Conservation (phyloP, 2,888 invertebrate species). For the Diachrysia chrysitis region DNA sequence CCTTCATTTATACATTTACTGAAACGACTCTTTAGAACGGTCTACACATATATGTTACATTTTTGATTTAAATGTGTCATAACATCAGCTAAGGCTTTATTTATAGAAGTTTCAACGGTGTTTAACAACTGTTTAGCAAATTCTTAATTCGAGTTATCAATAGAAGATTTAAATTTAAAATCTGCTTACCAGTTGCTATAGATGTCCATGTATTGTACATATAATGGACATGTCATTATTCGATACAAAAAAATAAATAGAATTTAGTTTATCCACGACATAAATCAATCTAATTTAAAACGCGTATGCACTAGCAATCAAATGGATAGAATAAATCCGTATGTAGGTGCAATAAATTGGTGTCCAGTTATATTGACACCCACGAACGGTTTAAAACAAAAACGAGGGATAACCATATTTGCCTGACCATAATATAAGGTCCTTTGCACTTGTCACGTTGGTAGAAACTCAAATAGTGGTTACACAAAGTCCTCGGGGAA, state of each 20-base stretch:
- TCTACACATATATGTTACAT: too few species aligned
- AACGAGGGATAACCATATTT: slow-evolving; percentile 81
- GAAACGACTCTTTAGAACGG: slow-evolving; percentile 56
- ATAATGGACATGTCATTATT: slow-evolving; percentile 38
- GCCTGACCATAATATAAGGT: slow-evolving; percentile 79
- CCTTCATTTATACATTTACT: slow-evolving; percentile 58
- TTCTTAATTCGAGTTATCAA: too few species aligned
- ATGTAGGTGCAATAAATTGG: slow-evolving; percentile 71
- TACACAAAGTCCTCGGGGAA: slow-evolving; percentile 76
- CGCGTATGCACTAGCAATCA: slow-evolving; percentile 57
- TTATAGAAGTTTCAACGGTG: too few species aligned
- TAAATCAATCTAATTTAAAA: slow-evolving; percentile 56
- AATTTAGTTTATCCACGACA: slow-evolving; percentile 36
- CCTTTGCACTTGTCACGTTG: slow-evolving; percentile 87
- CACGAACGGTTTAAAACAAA: slow-evolving; percentile 75
- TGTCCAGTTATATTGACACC: slow-evolving; percentile 67
- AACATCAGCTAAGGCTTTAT: too few species aligned
- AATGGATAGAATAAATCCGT: slow-evolving; percentile 63
- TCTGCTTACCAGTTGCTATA: too few species aligned
- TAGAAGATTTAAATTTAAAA: too few species aligned
- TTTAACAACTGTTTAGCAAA: too few species aligned
- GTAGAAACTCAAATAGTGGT: slow-evolving; percentile 85
- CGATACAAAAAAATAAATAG: slow-evolving; percentile 29
- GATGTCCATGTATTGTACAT: slow-evolving; percentile 24
- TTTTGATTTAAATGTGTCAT: too few species aligned